Evolutionary conservation across 2,888 invertebrate genomes (phyloP).

Genomic region (Zootermopsis nevadensis): DNA sequence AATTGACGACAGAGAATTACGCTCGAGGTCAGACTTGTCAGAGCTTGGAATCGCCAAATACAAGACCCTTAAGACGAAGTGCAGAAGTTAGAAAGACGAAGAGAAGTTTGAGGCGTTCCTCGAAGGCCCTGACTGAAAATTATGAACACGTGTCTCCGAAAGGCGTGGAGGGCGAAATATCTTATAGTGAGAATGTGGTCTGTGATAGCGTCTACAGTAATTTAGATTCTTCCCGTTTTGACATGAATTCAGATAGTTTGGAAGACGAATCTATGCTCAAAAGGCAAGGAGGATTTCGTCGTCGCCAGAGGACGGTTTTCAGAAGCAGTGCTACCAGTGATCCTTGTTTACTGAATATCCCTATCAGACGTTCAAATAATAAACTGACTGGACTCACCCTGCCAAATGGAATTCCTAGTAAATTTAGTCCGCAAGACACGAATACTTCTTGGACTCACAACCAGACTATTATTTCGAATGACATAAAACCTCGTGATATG

Average conservation of each 20-base stretch:
- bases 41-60: not conserved
- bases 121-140: not conserved
- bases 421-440: conserved; percentile 54
- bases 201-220: conserved; percentile 47
- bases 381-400: conserved; percentile 56
- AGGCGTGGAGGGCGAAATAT: conserved; percentile 45
- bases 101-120: not conserved
- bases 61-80: not conserved
- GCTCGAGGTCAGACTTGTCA: not conserved
- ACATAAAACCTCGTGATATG: not conserved
- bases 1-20: not conserved
- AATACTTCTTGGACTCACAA: not conserved
- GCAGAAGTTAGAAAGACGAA: not conserved
- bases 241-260: conserved; percentile 20
- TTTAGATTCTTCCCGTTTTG: not conserved
- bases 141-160: not conserved
- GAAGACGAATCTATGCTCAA: conserved; percentile 46
- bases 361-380: not conserved
- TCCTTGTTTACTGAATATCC: conserved; percentile 20
- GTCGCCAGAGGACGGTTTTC: conserved; percentile 31
- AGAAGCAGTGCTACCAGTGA: not conserved
- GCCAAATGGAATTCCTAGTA: conserved; percentile 61
- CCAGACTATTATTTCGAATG: not conserved
- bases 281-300: conserved; percentile 51
- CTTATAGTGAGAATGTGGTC: conserved; percentile 31